Conservation (phyloP, 2,797 vertebrate species). For the Nothura maculosa region DNA sequence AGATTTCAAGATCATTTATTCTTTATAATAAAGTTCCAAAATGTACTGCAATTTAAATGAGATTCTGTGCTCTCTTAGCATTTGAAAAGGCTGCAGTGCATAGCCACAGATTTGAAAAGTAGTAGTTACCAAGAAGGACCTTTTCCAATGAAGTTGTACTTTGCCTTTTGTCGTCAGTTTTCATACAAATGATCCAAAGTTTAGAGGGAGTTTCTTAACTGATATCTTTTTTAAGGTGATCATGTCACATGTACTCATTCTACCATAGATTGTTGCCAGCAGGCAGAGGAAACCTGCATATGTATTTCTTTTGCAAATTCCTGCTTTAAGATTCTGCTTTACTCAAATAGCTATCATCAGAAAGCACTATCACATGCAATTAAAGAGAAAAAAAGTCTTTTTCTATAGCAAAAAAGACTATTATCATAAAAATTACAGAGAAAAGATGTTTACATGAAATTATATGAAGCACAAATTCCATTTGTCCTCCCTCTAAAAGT, state of each 20-base stretch:
- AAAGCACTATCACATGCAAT: not conserved
- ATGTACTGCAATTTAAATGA: not conserved
- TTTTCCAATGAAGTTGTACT: not conserved
- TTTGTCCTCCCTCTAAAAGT: not conserved
- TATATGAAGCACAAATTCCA: accelerated
- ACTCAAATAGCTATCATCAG: not conserved
- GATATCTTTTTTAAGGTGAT: not conserved
- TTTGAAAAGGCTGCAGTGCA: not conserved
- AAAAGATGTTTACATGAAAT: not conserved
- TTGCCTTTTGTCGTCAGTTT: not conserved
- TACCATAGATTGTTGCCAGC: not conserved
- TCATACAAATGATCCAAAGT: not conserved
- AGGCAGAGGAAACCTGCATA: not conserved
- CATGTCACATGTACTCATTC: not conserved
- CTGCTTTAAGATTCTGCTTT: not conserved
- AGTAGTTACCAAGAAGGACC: not conserved
- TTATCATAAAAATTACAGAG: not conserved
- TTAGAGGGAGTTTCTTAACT: not conserved
- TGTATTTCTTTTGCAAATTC: not conserved
- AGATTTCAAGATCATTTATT: not conserved
- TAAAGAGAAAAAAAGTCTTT: not conserved
- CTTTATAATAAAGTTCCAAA: not conserved
- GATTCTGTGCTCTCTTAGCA: not conserved
- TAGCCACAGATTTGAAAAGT: not conserved
- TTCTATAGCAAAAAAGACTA: not conserved